phyloP scores from a whole-genome alignment of 2,888 invertebrate genomes.

The Melieria omissa region DNA sequence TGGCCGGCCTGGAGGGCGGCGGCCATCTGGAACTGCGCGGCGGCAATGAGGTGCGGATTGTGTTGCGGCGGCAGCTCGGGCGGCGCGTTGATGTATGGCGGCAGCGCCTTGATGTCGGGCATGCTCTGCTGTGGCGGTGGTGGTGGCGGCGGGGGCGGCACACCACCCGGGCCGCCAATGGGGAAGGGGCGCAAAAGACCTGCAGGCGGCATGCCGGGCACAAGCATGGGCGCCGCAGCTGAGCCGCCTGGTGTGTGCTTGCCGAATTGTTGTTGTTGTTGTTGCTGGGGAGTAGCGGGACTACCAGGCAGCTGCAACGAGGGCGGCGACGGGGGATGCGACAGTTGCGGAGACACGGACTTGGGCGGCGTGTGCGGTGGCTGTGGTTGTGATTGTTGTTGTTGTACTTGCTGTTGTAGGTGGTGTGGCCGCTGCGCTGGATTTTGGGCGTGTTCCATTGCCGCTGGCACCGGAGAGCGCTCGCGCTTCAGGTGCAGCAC shows the following conservation, averaged over 20 bases:
- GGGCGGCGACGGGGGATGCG: constrained; percentile 59
- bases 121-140: constrained; percentile 56
- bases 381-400: constrained; percentile 60
- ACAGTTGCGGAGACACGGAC: constrained; percentile 62
- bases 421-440: constrained; percentile 70
- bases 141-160: constrained; percentile 46
- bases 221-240: constrained; percentile 51
- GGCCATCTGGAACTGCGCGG: constrained; percentile 85
- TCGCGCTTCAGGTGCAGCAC: constrained; percentile 58
- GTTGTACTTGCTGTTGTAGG: constrained; percentile 65
- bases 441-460: constrained; percentile 57
- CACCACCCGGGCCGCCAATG: constrained; percentile 54
- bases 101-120: constrained; percentile 66
- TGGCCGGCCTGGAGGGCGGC: constrained; percentile 78
- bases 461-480: constrained; percentile 59
- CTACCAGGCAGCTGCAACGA: constrained; percentile 46
- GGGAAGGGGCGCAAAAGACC: constrained; percentile 65
- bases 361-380: constrained; percentile 64
- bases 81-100: constrained; percentile 66
- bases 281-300: constrained; percentile 43
- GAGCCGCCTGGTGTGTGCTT: constrained; percentile 43
- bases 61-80: constrained; percentile 68
- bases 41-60: constrained; percentile 73
- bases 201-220: constrained; percentile 61
- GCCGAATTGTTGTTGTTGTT: constrained; percentile 49